Percentiles rank a stretch among this genome's conserved stretches.
phyloP scores from a whole-genome alignment of 2,888 invertebrate species.

The Aromia moschata region DNA sequence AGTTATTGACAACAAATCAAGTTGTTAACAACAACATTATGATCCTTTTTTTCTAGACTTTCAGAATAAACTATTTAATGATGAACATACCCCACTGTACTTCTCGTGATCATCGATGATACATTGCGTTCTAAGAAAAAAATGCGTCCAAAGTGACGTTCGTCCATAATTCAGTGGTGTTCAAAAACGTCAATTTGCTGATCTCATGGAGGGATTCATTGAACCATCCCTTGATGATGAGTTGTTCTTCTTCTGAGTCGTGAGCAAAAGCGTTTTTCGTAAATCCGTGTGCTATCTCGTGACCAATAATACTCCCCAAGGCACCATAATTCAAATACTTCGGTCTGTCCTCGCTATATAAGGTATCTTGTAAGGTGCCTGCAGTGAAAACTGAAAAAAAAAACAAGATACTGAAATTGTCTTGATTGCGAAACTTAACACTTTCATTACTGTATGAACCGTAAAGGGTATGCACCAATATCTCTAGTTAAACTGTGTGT shows the following conservation, averaged over 20 bases:
- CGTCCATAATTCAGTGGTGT: conserved; percentile 8
- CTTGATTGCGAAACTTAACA: too few relatives aligned
- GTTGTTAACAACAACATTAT: too few relatives aligned
- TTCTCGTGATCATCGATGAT: neutral
- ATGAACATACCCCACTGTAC: too few relatives aligned
- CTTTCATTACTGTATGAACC: too few relatives aligned
- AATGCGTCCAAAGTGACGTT: conserved; percentile 15
- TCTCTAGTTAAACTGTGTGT: too few relatives aligned
- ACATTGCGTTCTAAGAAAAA: conserved; percentile 4
- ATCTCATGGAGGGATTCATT: neutral
- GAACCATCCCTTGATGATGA: neutral
- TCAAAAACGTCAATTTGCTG: neutral
- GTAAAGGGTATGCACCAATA: too few relatives aligned
- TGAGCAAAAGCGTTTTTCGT: neutral
- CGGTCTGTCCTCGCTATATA: conserved; percentile 16
- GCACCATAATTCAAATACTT: conserved; percentile 29
- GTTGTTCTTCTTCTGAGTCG: neutral
- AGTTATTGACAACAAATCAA: too few relatives aligned
- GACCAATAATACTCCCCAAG: conserved; percentile 22
- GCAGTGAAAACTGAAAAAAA: conserved; percentile 13
- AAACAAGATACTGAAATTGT: neutral
- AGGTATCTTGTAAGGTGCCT: conserved; percentile 22
- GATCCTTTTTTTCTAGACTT: too few relatives aligned
- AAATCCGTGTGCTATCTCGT: conserved; percentile 14
- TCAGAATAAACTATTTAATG: too few relatives aligned